These are phyloP conservation scores for Macaria liturata DNA, from an alignment of 2,888 invertebrate species.

Conservation along the genomic window DNA sequence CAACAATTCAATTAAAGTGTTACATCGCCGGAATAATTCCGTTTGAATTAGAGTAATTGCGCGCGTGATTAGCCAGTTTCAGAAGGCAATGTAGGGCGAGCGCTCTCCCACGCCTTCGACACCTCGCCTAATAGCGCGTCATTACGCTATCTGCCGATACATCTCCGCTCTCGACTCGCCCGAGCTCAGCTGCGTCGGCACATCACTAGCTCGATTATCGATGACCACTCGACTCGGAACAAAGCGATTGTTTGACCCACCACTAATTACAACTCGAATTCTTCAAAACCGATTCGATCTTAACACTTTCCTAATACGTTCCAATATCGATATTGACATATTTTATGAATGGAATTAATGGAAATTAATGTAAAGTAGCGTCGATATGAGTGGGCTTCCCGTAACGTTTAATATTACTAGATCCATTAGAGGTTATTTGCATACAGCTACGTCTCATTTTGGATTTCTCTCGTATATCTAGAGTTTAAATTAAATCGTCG, in stretches of 20 bases:
- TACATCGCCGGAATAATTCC: constrained; percentile 69
- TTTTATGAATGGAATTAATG: constrained; percentile 62
- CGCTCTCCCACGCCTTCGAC: constrained; percentile 75
- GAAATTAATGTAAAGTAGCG: constrained; percentile 62
- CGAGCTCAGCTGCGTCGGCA: constrained; percentile 4
- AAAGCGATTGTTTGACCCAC: constrained; percentile 62
- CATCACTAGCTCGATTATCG: constrained; percentile 67
- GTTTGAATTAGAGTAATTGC: constrained; percentile 78
- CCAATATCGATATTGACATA: constrained; percentile 28
- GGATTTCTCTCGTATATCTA: constrained; percentile 58
- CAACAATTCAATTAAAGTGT: constrained; percentile 78
- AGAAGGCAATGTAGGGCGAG: constrained; percentile 69
- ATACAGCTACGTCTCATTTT: constrained; percentile 61
- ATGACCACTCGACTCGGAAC: constrained; percentile 58
- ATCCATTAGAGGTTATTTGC: constrained; percentile 62
- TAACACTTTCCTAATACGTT: constrained; percentile 39
- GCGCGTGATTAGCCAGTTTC: constrained; percentile 67
- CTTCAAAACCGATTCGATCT: constrained; percentile 27
- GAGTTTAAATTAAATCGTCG: constrained; percentile 49
- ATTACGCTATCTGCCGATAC: constrained; percentile 76
- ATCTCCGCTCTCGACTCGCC: constrained; percentile 47
- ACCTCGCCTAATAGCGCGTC: constrained; percentile 74
- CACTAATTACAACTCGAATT: constrained; percentile 35
- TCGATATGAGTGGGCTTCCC: constrained; percentile 50
- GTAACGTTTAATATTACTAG: constrained; percentile 50